A percentile compares a stretch with the other conserved stretches of the same genome.
phyloP scores from a whole-genome alignment of 2,888 invertebrate species.

The Lordiphosa andalusiaca region DNA sequence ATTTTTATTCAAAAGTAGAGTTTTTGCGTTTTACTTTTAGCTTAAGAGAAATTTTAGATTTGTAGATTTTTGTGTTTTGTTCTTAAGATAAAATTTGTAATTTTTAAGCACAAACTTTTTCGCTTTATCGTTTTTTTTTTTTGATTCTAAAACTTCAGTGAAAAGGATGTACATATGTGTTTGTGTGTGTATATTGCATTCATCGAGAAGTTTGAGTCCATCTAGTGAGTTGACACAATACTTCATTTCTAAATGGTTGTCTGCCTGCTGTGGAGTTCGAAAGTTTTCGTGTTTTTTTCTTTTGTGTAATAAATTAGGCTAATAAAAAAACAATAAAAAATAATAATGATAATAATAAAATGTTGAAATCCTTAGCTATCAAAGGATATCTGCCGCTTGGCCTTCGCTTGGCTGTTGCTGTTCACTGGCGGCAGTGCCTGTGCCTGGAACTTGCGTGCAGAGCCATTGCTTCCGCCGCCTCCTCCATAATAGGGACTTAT shows the following conservation, averaged over 20 bases:
- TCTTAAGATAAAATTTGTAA: constrained; percentile 21
- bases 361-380: constrained; percentile 79
- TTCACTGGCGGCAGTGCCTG: constrained; percentile 19
- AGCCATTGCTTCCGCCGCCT: constrained; percentile 45
- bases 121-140: no score
- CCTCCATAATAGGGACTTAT: constrained; percentile 75
- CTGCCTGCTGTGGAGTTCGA: constrained; percentile 10
- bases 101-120: constrained; percentile 35
- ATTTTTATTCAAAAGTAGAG: constrained; percentile 26
- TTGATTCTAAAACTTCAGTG: constrained; percentile 37
- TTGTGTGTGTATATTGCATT: constrained; percentile 55
- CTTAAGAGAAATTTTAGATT: constrained; percentile 13
- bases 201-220: constrained; percentile 22
- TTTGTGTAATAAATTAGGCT: constrained; percentile 53
- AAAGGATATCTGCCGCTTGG: constrained; percentile 83
- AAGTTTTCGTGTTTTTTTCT: neutral
- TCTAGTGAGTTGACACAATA: constrained; percentile 15
- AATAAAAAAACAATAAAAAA: constrained; percentile 42
- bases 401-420: constrained; percentile 72
- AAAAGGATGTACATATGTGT: constrained; percentile 18
- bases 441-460: constrained; percentile 42
- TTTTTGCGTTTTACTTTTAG: neutral
- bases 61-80: neutral
- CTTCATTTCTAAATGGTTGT: constrained; percentile 25
- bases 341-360: constrained; percentile 21